Conservation (phyloP, 2,888 invertebrate genomes). For the Thalpophila matura region DNA sequence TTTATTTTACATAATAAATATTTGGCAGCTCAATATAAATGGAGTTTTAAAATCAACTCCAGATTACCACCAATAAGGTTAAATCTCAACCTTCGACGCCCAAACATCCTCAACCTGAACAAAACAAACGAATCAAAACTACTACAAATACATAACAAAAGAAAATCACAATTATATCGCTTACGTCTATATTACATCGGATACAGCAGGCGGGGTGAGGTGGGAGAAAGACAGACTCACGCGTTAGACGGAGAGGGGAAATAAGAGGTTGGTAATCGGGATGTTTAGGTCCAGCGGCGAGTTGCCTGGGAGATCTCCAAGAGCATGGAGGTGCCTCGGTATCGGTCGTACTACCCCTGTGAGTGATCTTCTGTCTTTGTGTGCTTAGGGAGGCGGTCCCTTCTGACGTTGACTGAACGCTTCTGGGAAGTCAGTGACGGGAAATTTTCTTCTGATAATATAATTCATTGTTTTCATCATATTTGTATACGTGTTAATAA, state of each 20-base stretch:
- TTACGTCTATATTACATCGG: slow-evolving; percentile 73
- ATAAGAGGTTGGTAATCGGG: slow-evolving; percentile 61
- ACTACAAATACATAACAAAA: slow-evolving; percentile 61
- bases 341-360: slow-evolving; percentile 88
- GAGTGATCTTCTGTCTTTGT: slow-evolving; percentile 72
- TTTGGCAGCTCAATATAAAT: too few relatives aligned
- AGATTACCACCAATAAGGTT: neutral
- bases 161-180: slow-evolving; percentile 76
- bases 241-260: slow-evolving; percentile 52
- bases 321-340: slow-evolving; percentile 90
- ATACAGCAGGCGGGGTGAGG: slow-evolving; percentile 77
- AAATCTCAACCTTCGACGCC: slow-evolving; percentile 23
- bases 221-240: slow-evolving; percentile 65
- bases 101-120: slow-evolving; percentile 59
- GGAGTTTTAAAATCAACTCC: too few relatives aligned
- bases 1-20: too few relatives aligned
- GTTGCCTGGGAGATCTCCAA: slow-evolving; percentile 88
- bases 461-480: slow-evolving; percentile 10
- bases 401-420: neutral
- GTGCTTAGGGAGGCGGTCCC: slow-evolving; percentile 31
- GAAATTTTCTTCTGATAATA: neutral
- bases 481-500: neutral
- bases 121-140: too few relatives aligned
- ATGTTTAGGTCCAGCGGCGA: slow-evolving; percentile 72
- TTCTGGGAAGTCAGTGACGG: slow-evolving; percentile 3